These are phyloP conservation scores for Apogon talboti DNA, from an alignment of 2,797 vertebrate genomes.

Conservation along the genomic window DNA sequence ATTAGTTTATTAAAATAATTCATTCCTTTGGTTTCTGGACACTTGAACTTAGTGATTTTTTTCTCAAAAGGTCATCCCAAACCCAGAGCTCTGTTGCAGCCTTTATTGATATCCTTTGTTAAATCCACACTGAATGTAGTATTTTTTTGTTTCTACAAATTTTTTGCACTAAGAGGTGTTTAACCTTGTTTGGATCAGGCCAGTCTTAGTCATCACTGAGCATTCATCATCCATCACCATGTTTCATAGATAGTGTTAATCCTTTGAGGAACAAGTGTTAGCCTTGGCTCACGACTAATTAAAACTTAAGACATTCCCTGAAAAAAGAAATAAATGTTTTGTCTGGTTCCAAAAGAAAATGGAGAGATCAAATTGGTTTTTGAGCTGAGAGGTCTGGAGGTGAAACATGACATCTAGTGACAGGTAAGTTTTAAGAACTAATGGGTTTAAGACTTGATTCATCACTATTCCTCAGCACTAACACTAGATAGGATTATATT, in stretches of 20 bases:
- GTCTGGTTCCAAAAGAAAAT: neutral
- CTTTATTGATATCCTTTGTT: conserved; percentile 42
- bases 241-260: conserved; percentile 12
- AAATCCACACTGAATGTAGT: conserved; percentile 16
- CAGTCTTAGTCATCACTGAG: conserved; percentile 15
- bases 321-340: neutral
- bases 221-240: conserved; percentile 34
- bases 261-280: conserved; percentile 20
- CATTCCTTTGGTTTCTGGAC: neutral
- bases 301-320: neutral
- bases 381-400: neutral
- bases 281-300: conserved; percentile 23
- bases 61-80: conserved; percentile 37
- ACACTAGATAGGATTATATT: conserved; percentile 11
- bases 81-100: conserved; percentile 33
- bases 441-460: conserved; percentile 15
- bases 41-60: conserved; percentile 21
- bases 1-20: neutral
- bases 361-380: neutral
- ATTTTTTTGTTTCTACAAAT: conserved; percentile 27
- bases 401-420: conserved; percentile 19
- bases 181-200: conserved; percentile 22
- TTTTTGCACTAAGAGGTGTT: conserved; percentile 18
- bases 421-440: conserved; percentile 15
- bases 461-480: neutral